Conservation (phyloP, 1,140 invertebrate species). For the Pygmarrhopalites habei region DNA sequence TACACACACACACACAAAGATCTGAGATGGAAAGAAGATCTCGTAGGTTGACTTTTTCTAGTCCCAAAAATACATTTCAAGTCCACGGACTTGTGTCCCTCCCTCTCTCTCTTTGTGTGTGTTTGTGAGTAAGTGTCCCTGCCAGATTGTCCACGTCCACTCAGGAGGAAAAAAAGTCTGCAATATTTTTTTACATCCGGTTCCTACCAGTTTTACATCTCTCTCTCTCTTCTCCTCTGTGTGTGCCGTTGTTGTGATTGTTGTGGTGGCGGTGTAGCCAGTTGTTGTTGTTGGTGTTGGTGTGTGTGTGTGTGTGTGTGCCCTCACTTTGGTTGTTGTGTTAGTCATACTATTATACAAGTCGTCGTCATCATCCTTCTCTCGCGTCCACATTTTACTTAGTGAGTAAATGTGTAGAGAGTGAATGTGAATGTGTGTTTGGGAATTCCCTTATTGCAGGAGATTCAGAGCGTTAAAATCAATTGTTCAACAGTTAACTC, state of each 20-base stretch:
- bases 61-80: not conserved
- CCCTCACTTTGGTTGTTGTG: too few species aligned
- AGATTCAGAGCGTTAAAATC: constrained; percentile 35
- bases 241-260: not conserved
- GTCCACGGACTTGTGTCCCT: too few species aligned
- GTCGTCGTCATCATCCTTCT: too few species aligned
- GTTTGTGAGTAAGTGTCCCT: not conserved
- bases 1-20: not conserved
- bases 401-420: too few species aligned
- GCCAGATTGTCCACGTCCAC: not conserved
- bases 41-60: not conserved
- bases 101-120: not conserved
- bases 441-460: constrained; percentile 28
- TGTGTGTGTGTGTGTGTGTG: too few species aligned
- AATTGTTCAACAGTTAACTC: constrained; percentile 26
- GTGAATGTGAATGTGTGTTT: constrained; percentile 12
- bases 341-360: too few species aligned
- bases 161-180: not conserved
- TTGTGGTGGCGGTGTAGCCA: not conserved
- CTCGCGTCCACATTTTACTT: too few species aligned
- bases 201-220: not conserved
- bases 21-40: not conserved
- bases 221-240: not conserved
- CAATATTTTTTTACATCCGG: constrained; percentile 5
- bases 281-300: not conserved